These are phyloP conservation scores for Turdus rufiventris DNA, from an alignment of 2,113 vertebrate genomes.

Conservation along the genomic window DNA sequence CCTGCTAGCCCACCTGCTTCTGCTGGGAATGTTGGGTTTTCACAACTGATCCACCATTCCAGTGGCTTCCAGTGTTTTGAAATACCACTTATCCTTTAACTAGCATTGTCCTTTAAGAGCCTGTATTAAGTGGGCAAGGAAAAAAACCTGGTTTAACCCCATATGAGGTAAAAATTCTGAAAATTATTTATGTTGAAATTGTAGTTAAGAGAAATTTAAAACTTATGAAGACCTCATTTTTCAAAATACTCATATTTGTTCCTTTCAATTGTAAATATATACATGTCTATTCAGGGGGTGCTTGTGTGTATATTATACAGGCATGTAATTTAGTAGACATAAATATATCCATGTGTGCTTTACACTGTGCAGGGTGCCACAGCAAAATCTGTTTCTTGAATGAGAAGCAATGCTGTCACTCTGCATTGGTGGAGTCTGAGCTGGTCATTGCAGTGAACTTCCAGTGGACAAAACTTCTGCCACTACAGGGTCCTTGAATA, in stretches of 20 bases:
- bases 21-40: neutral
- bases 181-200: neutral
- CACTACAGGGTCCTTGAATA: neutral
- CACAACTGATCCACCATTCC: neutral
- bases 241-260: neutral
- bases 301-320: neutral
- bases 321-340: neutral
- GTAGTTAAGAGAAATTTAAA: neutral
- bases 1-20: neutral
- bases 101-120: neutral
- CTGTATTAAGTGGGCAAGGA: neutral
- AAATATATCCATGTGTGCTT: neutral
- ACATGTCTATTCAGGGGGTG: neutral
- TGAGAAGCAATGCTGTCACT: accelerated
- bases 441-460: neutral
- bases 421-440: accelerated
- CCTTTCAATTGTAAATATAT: neutral
- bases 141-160: neutral
- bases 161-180: neutral
- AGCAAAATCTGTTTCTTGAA: neutral
- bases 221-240: neutral
- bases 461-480: neutral
- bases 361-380: neutral
- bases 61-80: neutral
- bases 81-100: neutral